Evolutionary conservation across 2,113 vertebrate genomes (phyloP).

Genomic region (Acrocephalus kingi): DNA sequence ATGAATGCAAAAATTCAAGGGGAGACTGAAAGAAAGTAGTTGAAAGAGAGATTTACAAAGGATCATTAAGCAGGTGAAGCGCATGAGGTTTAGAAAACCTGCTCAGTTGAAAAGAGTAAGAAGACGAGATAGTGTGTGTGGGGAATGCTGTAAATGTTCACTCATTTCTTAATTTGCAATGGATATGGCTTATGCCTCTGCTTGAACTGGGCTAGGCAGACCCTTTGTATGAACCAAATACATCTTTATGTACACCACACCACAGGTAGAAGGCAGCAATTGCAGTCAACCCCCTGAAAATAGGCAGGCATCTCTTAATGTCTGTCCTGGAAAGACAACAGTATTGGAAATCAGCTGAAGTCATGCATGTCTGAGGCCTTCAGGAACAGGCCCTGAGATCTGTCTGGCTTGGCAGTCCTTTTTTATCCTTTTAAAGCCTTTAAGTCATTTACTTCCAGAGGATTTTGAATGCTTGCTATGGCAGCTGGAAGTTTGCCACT

Average conservation of each 20-base stretch:
- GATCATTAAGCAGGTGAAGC: not conserved
- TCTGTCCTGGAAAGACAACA: not conserved
- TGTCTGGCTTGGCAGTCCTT: constrained; percentile 8
- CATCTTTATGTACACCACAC: not conserved
- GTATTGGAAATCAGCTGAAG: not conserved
- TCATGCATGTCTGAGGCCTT: not conserved
- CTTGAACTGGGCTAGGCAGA: not conserved
- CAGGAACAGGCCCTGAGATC: not conserved
- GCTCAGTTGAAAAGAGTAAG: not conserved
- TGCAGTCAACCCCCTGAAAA: not conserved
- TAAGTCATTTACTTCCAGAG: constrained; percentile 26
- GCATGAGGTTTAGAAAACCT: not conserved
- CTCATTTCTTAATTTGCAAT: not conserved
- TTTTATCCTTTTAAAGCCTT: constrained; percentile 30
- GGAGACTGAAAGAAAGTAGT: not conserved
- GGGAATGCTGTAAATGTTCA: not conserved
- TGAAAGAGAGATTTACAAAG: not conserved
- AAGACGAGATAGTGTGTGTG: not conserved
- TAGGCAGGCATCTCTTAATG: not conserved
- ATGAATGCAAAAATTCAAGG: not conserved
- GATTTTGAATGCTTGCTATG: not conserved
- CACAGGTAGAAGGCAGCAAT: not conserved
- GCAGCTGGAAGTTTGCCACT: constrained; percentile 45
- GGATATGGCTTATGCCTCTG: not conserved
- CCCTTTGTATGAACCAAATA: not conserved